Percentiles rank a stretch among this genome's conserved stretches.
Conservation (phyloP, 1,140 invertebrate genomes). For the Pomacea maculata region DNA sequence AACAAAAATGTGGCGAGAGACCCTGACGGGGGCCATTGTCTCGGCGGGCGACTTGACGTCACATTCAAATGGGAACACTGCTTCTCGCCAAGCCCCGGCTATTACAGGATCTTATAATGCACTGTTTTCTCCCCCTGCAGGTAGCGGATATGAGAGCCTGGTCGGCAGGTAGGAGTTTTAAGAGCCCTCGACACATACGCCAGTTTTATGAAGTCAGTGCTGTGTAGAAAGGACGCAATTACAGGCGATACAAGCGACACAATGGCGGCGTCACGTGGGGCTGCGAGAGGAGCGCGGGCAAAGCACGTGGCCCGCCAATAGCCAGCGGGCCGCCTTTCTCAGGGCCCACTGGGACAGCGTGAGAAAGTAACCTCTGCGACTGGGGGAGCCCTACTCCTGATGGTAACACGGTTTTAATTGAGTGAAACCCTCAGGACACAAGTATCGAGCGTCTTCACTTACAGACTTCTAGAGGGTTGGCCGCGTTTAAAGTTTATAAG, state of each 20-base stretch:
- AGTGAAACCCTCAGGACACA: too few species aligned
- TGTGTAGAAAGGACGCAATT: conserved; percentile 6
- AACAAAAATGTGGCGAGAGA: too few species aligned
- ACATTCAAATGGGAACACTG: too few species aligned
- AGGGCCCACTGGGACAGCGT: not conserved
- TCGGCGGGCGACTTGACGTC: too few species aligned
- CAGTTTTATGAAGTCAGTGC: conserved; percentile 5
- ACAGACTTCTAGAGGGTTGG: too few species aligned
- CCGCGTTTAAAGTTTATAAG: too few species aligned
- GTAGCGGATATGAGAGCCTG: not conserved
- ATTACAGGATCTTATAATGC: not conserved
- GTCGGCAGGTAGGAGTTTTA: not conserved
- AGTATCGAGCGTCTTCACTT: too few species aligned
- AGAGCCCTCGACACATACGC: not conserved
- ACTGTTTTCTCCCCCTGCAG: not conserved
- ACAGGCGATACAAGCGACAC: not conserved
- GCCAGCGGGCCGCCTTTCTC: not conserved
- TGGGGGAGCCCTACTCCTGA: not conserved
- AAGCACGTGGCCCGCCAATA: not conserved
- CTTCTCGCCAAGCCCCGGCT: not conserved
- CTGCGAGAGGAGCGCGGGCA: not conserved
- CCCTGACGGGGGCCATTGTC: too few species aligned
- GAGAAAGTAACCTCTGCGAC: not conserved
- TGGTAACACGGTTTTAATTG: not conserved
- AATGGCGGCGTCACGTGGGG: not conserved